Evolutionary conservation across 2,888 invertebrate genomes (phyloP), one percentile per base, ranked within the genome.

Genomic region (Idaea biselata): DNA sequence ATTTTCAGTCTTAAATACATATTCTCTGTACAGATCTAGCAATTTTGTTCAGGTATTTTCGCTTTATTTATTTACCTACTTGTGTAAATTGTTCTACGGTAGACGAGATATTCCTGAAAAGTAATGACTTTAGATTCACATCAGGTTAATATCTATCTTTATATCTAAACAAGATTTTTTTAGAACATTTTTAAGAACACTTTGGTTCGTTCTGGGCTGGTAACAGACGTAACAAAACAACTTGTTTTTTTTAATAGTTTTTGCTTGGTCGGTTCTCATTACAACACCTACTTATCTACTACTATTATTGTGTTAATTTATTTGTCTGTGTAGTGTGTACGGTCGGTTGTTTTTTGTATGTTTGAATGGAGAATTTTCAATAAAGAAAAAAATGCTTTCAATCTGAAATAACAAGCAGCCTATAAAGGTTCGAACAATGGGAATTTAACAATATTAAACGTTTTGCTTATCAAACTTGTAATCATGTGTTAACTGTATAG

Each of bases 301-400:
- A 8, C 3, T 44, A 44, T 44, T 44, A 44, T 44, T 44, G 25
- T 25, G 25, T 5, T 1, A 25, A 44, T 44, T 5, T 33, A 44
- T 44, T 44, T 44, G 44, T 44, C 8, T 44, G 11, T 44, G 63
- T 63, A 60, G 65, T 60, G 63, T 61, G 64, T 60, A 60, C 63
- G 68, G 67, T 68, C 64, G 66, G 61, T 66, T 66, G 6, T 44
- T 44, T n/a, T n/a, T n/a, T n/a, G n/a, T n/a, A n/a, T 44, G 44
- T 14, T 3, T 14, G 44, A 44, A 11, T 44, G 14, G 44, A 11
- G 0, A 44, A 11, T 44, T 44, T 44, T 44, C 11, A 14, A 14
- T 11, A 3, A 3, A 44, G 44, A 44, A 44, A 44, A 44, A 44
- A 44, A 0, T 4, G 8, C 11, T 6, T 44, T 44, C 14, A 8